Evolutionary conservation across 2,797 vertebrate genomes (phyloP).

Genomic region (Acropternis orthonyx): DNA sequence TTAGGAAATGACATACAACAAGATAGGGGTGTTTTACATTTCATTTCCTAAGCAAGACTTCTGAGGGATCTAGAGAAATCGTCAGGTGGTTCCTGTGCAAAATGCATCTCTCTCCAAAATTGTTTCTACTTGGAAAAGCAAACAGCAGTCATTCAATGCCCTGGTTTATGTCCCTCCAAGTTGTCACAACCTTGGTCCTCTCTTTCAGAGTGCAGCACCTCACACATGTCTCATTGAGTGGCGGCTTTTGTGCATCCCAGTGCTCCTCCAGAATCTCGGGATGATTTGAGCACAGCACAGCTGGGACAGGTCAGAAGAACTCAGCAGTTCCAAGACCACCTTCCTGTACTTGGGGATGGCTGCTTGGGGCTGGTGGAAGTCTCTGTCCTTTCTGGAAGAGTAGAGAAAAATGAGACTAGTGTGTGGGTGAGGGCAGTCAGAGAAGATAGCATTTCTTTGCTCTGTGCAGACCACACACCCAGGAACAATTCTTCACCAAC

Average conservation of each 20-base stretch:
- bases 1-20: conserved; percentile 26
- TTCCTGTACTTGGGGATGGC: not conserved
- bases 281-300: not conserved
- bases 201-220: not conserved
- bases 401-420: not conserved
- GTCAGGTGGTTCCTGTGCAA: not conserved
- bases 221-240: not conserved
- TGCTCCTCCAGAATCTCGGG: not conserved
- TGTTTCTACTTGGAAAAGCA: not conserved
- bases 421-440: fast-evolving
- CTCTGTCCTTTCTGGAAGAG: not conserved
- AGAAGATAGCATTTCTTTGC: not conserved
- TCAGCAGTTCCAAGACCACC: not conserved
- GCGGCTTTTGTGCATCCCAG: not conserved
- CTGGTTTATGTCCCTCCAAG: not conserved
- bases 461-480: not conserved
- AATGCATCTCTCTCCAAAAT: not conserved
- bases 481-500: not conserved
- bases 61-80: not conserved
- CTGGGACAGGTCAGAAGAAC: not conserved
- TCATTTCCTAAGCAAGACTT: conserved; percentile 3
- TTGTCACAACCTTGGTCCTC: not conserved
- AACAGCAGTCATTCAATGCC: not conserved
- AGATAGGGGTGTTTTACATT: conserved; percentile 14
- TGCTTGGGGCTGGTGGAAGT: not conserved